These are phyloP conservation scores for Astur gentilis DNA, from an alignment of 2,113 vertebrate genomes.

Conservation along the genomic window DNA sequence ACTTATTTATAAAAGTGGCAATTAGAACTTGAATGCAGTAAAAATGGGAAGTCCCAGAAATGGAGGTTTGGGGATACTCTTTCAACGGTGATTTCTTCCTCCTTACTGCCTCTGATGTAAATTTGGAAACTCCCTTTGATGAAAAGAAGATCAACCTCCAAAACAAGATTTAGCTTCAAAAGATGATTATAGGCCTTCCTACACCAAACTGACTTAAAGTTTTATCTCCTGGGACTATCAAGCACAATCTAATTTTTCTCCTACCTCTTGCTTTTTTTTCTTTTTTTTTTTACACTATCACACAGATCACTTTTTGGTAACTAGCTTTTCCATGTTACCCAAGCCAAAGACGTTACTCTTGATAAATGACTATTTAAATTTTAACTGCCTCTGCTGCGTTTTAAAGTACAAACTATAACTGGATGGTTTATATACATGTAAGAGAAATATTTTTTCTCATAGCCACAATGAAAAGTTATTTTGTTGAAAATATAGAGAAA, in stretches of 20 bases:
- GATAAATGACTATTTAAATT: constrained; percentile 32
- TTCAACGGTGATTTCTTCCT: not conserved
- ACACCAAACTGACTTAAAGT: not conserved
- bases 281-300: not conserved
- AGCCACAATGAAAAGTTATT: not conserved
- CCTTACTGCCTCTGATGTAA: not conserved
- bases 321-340: not conserved
- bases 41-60: not conserved
- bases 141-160: not conserved
- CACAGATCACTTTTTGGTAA: not conserved
- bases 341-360: not conserved
- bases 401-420: constrained; percentile 12
- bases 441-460: not conserved
- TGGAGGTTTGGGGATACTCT: not conserved
- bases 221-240: constrained; percentile 3
- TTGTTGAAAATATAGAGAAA: not conserved
- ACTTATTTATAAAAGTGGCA: not conserved
- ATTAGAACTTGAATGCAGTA: not conserved
- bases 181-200: not conserved
- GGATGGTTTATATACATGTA: not conserved
- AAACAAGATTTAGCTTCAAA: not conserved
- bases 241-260: not conserved
- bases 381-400: not conserved
- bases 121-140: not conserved
- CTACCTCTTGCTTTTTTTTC: not conserved